Conservation (phyloP, 1,140 invertebrate species). For the Thaumatotibia leucotreta region DNA sequence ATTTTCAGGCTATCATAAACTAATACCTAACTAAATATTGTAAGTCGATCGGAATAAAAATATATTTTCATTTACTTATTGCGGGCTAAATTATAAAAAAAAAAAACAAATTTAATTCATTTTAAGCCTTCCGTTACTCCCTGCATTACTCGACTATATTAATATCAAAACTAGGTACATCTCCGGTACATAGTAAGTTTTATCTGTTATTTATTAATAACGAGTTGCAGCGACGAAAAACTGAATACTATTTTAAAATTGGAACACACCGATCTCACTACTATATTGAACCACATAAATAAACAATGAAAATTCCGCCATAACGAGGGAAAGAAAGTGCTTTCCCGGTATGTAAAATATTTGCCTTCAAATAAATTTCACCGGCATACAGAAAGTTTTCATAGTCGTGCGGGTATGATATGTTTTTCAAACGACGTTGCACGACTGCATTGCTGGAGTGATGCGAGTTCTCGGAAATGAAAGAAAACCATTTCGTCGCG, state of each 20-base stretch:
- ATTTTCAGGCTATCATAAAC: too few species aligned
- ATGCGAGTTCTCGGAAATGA: conserved; percentile 17
- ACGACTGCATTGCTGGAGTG: conserved; percentile 4
- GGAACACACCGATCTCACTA: background rate
- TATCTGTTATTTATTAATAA: too few species aligned
- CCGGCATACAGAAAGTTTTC: conserved; percentile 1
- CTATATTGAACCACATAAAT: background rate
- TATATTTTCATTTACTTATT: too few species aligned
- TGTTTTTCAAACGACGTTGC: background rate
- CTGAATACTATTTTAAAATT: background rate
- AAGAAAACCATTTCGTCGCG: conserved; percentile 12
- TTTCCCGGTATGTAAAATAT: background rate
- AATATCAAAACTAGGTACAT: too few species aligned
- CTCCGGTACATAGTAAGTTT: too few species aligned
- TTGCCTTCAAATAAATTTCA: conserved; percentile 7
- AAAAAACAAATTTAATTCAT: too few species aligned
- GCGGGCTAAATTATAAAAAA: too few species aligned
- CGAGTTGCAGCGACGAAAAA: too few species aligned
- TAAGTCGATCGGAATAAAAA: too few species aligned
- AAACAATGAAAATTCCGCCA: background rate
- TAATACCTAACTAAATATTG: too few species aligned
- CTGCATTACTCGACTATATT: too few species aligned
- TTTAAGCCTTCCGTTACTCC: too few species aligned
- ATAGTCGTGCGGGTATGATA: conserved; percentile 7
- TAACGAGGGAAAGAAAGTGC: background rate